phyloP scores from a whole-genome alignment of 37 sponge, comb jelly and placozoan genomes.

The Eunapius fragilis region DNA sequence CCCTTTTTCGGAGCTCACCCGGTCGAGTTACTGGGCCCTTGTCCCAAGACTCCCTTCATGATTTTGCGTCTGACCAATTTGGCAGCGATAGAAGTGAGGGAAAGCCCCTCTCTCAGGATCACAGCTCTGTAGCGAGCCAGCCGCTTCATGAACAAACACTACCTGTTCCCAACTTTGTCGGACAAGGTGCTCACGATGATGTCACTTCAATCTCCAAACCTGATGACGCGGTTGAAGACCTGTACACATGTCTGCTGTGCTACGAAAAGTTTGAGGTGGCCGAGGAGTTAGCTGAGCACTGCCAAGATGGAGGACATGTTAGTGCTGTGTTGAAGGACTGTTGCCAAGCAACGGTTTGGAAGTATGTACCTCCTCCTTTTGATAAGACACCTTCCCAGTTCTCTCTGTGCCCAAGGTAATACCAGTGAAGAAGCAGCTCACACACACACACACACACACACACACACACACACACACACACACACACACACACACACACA shows the following conservation, averaged over 20 bases:
- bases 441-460: neutral
- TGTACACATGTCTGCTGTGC: constrained; percentile 46
- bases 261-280: constrained; percentile 17
- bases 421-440: neutral
- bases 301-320: constrained; percentile 23
- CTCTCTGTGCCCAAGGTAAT: neutral
- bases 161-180: neutral
- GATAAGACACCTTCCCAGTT: neutral
- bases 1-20: neutral
- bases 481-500: neutral
- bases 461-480: neutral
- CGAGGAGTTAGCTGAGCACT: constrained; percentile 33
- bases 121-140: neutral
- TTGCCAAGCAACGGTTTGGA: constrained; percentile 19
- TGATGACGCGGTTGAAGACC: neutral
- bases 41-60: neutral
- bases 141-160: neutral
- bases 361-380: constrained; percentile 43
- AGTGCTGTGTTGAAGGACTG: constrained; percentile 5
- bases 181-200: neutral
- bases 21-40: neutral
- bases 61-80: neutral
- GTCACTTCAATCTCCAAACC: neutral
- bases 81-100: neutral
- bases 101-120: neutral